phyloP scores from a whole-genome alignment of 2,888 invertebrate genomes.

The Elgonia sp. region DNA sequence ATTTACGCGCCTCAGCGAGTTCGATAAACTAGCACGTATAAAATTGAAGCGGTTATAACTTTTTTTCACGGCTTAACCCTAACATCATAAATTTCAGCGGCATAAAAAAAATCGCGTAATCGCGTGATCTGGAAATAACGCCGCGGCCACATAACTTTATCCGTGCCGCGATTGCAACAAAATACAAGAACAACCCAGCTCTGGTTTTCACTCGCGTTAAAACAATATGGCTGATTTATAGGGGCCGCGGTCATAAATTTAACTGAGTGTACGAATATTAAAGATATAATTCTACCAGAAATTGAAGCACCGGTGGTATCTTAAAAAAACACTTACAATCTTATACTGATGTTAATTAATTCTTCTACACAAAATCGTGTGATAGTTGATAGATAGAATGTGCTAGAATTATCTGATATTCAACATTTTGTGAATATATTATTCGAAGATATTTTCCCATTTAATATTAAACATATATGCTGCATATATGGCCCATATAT shows the following conservation, averaged over 20 bases:
- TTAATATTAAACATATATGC: no score
- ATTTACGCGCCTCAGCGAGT: conserved; percentile 43
- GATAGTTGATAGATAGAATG: no score
- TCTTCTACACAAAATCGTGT: no score
- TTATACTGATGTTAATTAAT: no score
- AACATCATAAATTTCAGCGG: conserved; percentile 41
- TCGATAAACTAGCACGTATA: conserved; percentile 52
- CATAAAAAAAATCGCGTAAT: conserved; percentile 56
- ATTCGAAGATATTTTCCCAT: no score
- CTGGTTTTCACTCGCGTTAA: conserved; percentile 42
- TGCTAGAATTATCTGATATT: no score
- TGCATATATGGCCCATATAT: no score
- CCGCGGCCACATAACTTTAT: conserved; percentile 59
- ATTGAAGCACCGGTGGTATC: conserved; percentile 14
- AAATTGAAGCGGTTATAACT: conserved; percentile 15
- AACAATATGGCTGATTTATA: conserved; percentile 64
- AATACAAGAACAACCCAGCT: conserved; percentile 42
- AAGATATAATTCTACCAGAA: conserved; percentile 32
- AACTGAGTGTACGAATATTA: conserved; percentile 30
- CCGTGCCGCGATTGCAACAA: conserved; percentile 48
- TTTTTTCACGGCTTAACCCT: conserved; percentile 33
- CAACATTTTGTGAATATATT: no score
- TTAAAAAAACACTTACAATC: conserved; percentile 5
- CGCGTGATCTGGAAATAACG: conserved; percentile 61
- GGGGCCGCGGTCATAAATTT: conserved; percentile 49